These are phyloP conservation scores for Meghimatium bilineatum DNA, from an alignment of 2,888 invertebrate species.

Conservation along the genomic window DNA sequence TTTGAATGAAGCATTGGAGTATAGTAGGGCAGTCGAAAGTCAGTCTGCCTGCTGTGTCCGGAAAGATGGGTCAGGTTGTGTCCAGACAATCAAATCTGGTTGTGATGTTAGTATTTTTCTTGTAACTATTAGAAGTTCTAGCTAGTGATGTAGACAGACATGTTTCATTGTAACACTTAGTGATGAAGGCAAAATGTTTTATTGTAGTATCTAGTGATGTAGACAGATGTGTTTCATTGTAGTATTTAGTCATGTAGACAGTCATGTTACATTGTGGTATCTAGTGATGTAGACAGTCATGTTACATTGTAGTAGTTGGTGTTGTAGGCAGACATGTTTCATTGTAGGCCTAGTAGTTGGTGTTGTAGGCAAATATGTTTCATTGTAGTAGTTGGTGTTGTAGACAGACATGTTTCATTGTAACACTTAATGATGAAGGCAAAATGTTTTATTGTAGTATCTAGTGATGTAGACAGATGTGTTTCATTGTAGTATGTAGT, in stretches of 20 bases:
- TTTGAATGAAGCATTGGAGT: conserved; percentile 90
- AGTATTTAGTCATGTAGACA: too few relatives aligned
- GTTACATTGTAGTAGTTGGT: background rate
- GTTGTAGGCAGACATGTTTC: background rate
- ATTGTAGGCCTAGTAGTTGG: too few relatives aligned
- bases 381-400: too few relatives aligned
- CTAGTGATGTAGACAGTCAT: background rate
- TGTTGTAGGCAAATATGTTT: too few relatives aligned
- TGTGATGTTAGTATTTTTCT: conserved; percentile 67
- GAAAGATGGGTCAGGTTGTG: conserved; percentile 86
- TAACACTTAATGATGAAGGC: too few relatives aligned
- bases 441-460: too few relatives aligned
- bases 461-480: too few relatives aligned
- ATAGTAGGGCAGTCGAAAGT: conserved; percentile 89
- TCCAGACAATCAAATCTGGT: conserved; percentile 62
- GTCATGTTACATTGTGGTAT: background rate
- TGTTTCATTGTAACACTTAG: background rate
- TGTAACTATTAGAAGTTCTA: background rate
- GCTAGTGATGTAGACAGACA: background rate
- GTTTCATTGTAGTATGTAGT: too few relatives aligned
- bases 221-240: background rate
- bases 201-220: background rate
- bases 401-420: too few relatives aligned
- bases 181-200: background rate
- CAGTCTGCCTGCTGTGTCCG: conserved; percentile 98